Evolutionary conservation across 2,888 invertebrate genomes (phyloP), one percentile per base, ranked within the genome.

Genomic region (Maniola hyperantus): DNA sequence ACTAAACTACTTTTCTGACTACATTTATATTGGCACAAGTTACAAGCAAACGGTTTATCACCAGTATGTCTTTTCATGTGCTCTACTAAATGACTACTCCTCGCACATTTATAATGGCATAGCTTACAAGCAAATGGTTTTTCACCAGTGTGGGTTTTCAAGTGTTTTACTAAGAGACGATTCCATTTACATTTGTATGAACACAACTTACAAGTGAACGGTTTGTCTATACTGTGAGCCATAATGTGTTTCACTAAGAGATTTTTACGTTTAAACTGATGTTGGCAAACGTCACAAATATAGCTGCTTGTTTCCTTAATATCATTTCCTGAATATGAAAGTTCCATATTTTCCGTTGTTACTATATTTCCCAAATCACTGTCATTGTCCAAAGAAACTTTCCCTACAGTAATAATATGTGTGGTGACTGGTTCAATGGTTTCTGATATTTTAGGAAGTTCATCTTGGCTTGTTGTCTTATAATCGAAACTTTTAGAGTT

Each of bases 11-110:
- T 33, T 1, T 11, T 20, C 6, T 33, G 13, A 13, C 5, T 2
- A 26, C 33, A 51, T 13, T 13, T 6, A 1, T 42, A n/a, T 0
- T n/a, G n/a, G 42, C 42, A 42, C 4, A 42, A 42, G 5, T 42
- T 13, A 42, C 42, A 42, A 42, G 13, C 13, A 42, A 42, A 42
- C 0, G 13, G 42, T 42, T 42, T 42, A 5, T 42, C 42, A 8
- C 50, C 50, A 20, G 50, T 50, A 20, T 51, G 51, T 26, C 33
- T 51, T 51, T 33, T 51, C 26, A 51, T 51, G 26, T 51, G 51
- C 0, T 0, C 2, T 33, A 51, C 6, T 26, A 51, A 26, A 51
- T 0, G 13, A 6, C 33, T 13, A 11, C 6, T 26, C 0, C 6
- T 0, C 0, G 0, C 7, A 34, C 34, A 34, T 26, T 15, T 15